A percentile compares a stretch with the other conserved stretches of the same genome.
Evolutionary conservation across 2,113 vertebrate genomes (phyloP).

Genomic region (Cryptomyrus ogoouensis): DNA sequence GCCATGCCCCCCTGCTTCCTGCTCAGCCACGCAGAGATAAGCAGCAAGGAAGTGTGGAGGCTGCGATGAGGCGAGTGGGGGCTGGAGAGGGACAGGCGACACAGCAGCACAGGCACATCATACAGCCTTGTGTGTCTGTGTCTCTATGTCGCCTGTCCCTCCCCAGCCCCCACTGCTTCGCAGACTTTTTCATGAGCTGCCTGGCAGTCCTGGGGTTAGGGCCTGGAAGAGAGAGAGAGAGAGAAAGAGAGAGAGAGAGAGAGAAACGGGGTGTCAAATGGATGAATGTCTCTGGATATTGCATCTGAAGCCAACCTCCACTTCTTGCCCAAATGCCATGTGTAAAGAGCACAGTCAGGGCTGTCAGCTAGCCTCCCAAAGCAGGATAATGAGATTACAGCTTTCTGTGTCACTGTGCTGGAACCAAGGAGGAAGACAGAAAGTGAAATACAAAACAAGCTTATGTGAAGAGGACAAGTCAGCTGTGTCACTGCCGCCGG

Average conservation of each 20-base stretch:
- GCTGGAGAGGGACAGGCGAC: neutral
- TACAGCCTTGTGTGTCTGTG: neutral
- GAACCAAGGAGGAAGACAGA: neutral
- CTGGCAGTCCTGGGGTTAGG: neutral
- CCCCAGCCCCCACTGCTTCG: neutral
- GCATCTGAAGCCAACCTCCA: conserved; percentile 26
- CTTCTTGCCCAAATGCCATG: conserved; percentile 35
- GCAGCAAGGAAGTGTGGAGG: conserved; percentile 14
- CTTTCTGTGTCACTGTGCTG: conserved; percentile 32
- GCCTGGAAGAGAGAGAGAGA: neutral
- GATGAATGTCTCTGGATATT: conserved; percentile 5
- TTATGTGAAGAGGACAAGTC: conserved; percentile 20
- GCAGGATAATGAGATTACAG: conserved; percentile 42
- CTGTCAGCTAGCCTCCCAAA: conserved; percentile 29
- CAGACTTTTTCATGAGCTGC: neutral
- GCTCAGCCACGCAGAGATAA: conserved; percentile 34
- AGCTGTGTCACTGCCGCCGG: neutral
- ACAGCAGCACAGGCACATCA: neutral
- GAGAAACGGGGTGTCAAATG: conserved; percentile 30
- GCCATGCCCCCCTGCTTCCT: conserved; percentile 21
- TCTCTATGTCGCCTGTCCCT: neutral
- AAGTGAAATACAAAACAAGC: conserved; percentile 29
- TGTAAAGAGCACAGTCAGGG: conserved; percentile 22
- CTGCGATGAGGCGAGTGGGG: neutral
- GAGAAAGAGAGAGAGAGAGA: neutral